Base-by-base conservation (phyloP, 37 sponge, comb jelly and placozoan species). In the Dysidea cf. avara region DNA sequence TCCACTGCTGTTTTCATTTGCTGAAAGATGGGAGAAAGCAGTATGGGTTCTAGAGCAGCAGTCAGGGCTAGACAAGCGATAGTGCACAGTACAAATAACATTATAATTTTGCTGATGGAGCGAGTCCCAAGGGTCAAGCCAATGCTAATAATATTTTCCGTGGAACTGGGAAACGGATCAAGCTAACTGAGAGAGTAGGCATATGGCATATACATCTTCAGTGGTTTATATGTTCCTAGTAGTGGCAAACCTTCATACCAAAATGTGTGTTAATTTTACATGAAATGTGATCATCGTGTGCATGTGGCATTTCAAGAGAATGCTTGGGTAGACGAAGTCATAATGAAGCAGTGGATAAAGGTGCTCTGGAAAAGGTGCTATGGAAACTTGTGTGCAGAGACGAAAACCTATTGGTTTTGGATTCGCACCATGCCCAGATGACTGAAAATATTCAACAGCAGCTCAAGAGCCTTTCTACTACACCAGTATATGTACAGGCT, bases 91-190 rank as follows among this genome's bases (percentile, higher is more conserved):
- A 14, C 81, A 80, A 36, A 34, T 80, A 12, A 80, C 81, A 28
- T n/a, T 80, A 18, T n/a, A n/a, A n/a, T 6, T 69, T 80, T 71
- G 81, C 81, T 26, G 81, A 80, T 52, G 72, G 71, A 40, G 64
- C 62, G 70, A n/a, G n/a, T n/a, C 61, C 53, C 81, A 30, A 56
- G 81, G 53, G 64, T 80, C 40, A 71, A 71, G 51, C 72, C 71
- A 2, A 50, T 80, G 12, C 52, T 80, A 3, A n/a, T n/a, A n/a
- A n/a, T n/a, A 57, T 80, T 22, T 80, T 80, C 40, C 13, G 31
- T 35, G 81, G 81, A 3, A 71, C 46, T 5, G 81, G 81, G 28
- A 70, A 59, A 28, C 14, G 64, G 49, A 80, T 71, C 31, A 1
- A 63, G 31, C 13, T 72, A 1, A 53, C 30, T 14, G 81, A 78